Base-by-base conservation (phyloP, 2,113 vertebrate genomes). In the Phodopus roborovskii region DNA sequence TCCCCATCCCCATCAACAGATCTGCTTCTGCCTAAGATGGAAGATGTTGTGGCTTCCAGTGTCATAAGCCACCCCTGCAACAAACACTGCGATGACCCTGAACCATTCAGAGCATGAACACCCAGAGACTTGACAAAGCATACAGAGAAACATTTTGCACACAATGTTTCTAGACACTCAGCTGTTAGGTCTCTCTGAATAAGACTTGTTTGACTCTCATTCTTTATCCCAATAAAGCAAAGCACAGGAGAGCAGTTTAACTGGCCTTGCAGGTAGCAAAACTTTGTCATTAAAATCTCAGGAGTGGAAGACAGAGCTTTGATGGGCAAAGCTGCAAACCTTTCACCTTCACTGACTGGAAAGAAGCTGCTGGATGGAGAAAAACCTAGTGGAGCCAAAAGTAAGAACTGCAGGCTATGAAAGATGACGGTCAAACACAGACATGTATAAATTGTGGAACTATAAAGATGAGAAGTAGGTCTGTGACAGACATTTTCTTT, bases 371-470 rank as follows among this genome's bases (percentile, higher is more conserved):
- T 78, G 98, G 98, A 98, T 95, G 95, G 97, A 98, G 98, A 94
- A 20, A 96, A 96, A 97, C 79, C 95, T 96, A 95, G 97, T 56
- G 19, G 95, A 92, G 94, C 97, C 97, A 78, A 39, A 7, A 85
- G 92, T 84, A 96, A 97, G 94, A 86, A 96, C 88, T 8, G 84
- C 94, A 95, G 98, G 96, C 81, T 97, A 97, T 87, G 45, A 71
- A 96, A 97, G 97, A 97, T 58, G 75, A 96, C 96, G 20, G 97
- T 90, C 98, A 92, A 36, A 68, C 42, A n/a, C 50, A 91, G 96
- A 95, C 68, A 97, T 70, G 96, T 93, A 97, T 92, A 97, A 98
- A 98, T 60, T 90, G 98, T 98, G 98, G 98, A 98, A 98, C 98
- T 92, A 96, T 28, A 90, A 94, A 96, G 98, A 97, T 89, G 98